phyloP scores from a whole-genome alignment of 2,113 vertebrate genomes.

The Phasianus colchicus region DNA sequence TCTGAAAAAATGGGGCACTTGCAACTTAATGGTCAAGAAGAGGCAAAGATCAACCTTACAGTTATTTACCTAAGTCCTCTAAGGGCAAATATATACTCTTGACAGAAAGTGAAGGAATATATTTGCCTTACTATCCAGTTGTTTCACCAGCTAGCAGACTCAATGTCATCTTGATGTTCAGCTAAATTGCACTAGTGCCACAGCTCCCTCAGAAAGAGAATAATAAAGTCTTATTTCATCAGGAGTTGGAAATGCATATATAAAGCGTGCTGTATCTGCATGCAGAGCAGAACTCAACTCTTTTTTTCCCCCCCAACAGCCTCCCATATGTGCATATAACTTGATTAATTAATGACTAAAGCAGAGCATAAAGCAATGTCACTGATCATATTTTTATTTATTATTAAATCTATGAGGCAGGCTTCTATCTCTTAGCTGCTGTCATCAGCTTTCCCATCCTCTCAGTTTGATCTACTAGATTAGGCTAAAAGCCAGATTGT shows the following conservation, averaged over 20 bases:
- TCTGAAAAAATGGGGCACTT: neutral
- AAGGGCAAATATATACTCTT: neutral
- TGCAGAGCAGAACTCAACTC: neutral
- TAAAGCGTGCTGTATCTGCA: slow-evolving; percentile 6
- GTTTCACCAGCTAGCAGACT: neutral
- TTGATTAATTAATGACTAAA: slow-evolving; percentile 15
- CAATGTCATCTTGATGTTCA: slow-evolving; percentile 19
- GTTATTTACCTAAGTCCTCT: neutral
- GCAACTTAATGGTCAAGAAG: neutral
- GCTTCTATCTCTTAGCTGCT: neutral
- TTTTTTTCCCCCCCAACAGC: neutral
- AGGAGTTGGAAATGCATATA: neutral
- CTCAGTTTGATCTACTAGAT: neutral
- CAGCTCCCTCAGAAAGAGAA: neutral
- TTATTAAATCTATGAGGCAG: neutral
- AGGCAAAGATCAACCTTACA: neutral
- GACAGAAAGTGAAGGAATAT: neutral
- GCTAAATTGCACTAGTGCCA: slow-evolving; percentile 6
- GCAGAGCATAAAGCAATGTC: neutral
- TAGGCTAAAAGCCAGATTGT: slow-evolving; percentile 9
- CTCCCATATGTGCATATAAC: neutral
- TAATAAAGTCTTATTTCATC: slow-evolving; percentile 6
- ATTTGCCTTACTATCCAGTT: neutral
- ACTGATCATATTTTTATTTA: neutral
- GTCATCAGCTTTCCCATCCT: neutral